These are phyloP conservation scores for Philereme transversata DNA, from an alignment of 2,888 invertebrate species.

Conservation along the genomic window DNA sequence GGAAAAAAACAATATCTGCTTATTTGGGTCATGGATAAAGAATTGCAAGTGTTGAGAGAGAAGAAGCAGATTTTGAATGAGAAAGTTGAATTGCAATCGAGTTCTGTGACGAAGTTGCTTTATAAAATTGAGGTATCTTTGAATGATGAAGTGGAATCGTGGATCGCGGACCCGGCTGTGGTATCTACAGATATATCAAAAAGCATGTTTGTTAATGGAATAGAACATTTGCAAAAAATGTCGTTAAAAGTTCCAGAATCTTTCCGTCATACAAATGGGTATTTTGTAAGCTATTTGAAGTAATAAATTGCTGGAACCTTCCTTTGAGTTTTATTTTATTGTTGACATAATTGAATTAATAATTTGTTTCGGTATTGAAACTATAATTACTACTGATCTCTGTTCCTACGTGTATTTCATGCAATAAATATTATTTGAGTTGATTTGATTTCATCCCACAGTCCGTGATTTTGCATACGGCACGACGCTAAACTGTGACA, in stretches of 20 bases:
- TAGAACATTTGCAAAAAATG: slow-evolving; percentile 82
- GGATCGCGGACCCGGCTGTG: slow-evolving; percentile 81
- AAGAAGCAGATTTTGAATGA: slow-evolving; percentile 53
- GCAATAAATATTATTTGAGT: too few species aligned
- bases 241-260: slow-evolving; percentile 81
- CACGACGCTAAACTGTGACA: too few species aligned
- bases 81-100: slow-evolving; percentile 66
- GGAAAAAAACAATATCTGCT: slow-evolving; percentile 79
- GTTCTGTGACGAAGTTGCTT: slow-evolving; percentile 82
- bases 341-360: too few species aligned
- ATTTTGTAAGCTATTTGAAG: slow-evolving; percentile 84
- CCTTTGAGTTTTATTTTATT: not conserved
- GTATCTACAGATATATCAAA: slow-evolving; percentile 82
- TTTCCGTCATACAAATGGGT: slow-evolving; percentile 82
- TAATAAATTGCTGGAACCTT: slow-evolving; percentile 30
- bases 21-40: slow-evolving; percentile 86
- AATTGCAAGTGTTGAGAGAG: slow-evolving; percentile 77
- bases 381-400: too few species aligned
- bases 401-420: too few species aligned
- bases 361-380: too few species aligned
- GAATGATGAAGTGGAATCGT: slow-evolving; percentile 75
- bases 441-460: too few species aligned
- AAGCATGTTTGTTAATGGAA: slow-evolving; percentile 80
- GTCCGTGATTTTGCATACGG: too few species aligned
- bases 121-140: slow-evolving; percentile 76